phyloP scores from a whole-genome alignment of 2,888 invertebrate genomes.

The Orthosia cruda region DNA sequence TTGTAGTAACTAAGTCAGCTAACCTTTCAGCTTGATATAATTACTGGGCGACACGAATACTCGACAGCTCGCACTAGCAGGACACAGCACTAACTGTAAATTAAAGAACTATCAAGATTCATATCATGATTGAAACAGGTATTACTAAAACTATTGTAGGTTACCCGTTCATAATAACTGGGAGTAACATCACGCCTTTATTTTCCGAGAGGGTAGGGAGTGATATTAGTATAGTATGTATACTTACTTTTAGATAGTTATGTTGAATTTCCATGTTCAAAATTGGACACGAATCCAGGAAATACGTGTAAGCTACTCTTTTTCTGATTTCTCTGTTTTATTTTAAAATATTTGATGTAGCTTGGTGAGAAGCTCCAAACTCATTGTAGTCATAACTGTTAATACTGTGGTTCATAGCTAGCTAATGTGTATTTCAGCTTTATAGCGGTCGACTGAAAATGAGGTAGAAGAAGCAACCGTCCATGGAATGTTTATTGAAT shows the following conservation, averaged over 20 bases:
- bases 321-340: no score
- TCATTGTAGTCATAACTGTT: no score
- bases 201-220: not conserved
- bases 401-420: no score
- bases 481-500: no score
- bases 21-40: constrained; percentile 26
- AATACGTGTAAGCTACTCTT: no score
- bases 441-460: no score
- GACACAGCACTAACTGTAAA: constrained; percentile 26
- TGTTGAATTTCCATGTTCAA: not conserved
- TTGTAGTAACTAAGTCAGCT: not conserved
- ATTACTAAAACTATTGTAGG: not conserved
- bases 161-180: constrained; percentile 7
- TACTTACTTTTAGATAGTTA: not conserved
- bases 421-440: no score
- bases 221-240: no score
- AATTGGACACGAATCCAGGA: not conserved
- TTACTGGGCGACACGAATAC: constrained; percentile 6
- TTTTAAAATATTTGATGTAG: no score
- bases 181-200: not conserved
- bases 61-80: not conserved
- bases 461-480: no score
- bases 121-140: constrained; percentile 19
- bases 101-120: constrained; percentile 30
- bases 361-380: no score